Base-by-base conservation (phyloP, 2,888 invertebrate genomes). In the Mamestra brassicae region DNA sequence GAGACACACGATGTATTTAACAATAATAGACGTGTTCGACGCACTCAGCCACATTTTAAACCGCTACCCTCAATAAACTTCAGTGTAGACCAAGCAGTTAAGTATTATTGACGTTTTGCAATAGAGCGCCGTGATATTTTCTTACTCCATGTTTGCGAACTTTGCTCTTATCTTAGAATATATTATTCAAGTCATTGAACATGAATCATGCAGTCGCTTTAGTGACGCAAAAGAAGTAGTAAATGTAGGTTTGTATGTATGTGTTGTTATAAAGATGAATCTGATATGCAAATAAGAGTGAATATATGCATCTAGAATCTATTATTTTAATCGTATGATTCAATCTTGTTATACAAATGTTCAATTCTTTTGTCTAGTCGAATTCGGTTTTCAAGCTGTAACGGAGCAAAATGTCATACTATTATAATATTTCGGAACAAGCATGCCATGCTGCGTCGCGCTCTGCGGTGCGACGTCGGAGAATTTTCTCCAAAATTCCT, bases 331-430 rank as follows among this genome's bases (percentile, higher is more conserved):
- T 57, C 11, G 13, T 54, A 52, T 26, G 52, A 50, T 55, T 36
- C 34, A 54, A 67, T 67, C 13, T 15, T 47, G 52, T 58, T 58
- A 65, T 38, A 34, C 26, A 54, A 81, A 65, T 69, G 15, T 57
- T 52, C 17, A 54, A 15, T 42, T 63, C 36, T 52, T 45, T 71
- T 67, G 42, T 45, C 47, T 61, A 42, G 7, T 54, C 38, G 64
- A 74, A 75, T 65, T 74, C 26, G 13, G 54, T 69, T 74, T 68
- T 34, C 62, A 73, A 80, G 54, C 66, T 77, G 79, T 79, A 64
- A 68, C 71, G 67, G 69, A 77, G 82, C 74, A 77, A 84, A 81
- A 78, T 76, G 61, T 74, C 75, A 71, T 73, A 68, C 62, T 67
- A 78, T 74, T 75, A 81, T 78, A 66, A 73, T 69, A 82, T 80